A percentile compares a stretch with the other conserved stretches of the same genome.
These are phyloP conservation scores for Passer domesticus DNA, from an alignment of 2,113 vertebrate genomes.

Conservation along the genomic window DNA sequence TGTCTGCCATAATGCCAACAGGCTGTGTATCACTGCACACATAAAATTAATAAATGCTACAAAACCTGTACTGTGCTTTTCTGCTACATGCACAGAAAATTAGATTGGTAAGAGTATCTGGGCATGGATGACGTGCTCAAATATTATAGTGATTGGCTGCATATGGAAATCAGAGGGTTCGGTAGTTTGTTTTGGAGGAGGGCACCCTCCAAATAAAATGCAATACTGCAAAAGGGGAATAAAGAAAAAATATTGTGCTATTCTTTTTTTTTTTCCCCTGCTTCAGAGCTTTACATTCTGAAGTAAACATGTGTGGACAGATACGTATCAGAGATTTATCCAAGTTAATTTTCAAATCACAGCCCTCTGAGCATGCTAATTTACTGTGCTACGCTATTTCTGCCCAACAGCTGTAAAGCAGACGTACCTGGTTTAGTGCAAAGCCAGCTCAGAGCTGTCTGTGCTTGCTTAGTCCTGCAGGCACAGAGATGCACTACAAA, in stretches of 20 bases:
- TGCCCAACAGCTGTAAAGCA: neutral
- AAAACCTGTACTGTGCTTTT: neutral
- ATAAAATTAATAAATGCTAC: neutral
- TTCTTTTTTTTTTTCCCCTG: neutral
- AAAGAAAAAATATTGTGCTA: neutral
- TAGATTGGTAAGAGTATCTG: neutral
- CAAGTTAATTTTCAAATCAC: neutral
- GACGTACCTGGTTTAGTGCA: accelerated
- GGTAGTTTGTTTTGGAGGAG: no score
- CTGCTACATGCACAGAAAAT: neutral
- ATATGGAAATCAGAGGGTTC: neutral
- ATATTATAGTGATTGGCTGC: neutral
- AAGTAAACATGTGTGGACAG: neutral
- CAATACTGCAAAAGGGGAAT: neutral
- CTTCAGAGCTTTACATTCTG: neutral
- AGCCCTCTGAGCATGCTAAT: neutral
- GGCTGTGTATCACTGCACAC: neutral
- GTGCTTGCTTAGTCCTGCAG: neutral
- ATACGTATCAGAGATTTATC: neutral
- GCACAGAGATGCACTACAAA: neutral
- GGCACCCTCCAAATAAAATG: no score
- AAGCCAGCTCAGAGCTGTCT: neutral
- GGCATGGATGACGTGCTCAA: neutral
- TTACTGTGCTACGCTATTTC: neutral
- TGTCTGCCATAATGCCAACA: neutral